Conservation (phyloP, 2,888 invertebrate species). For the Spisula subtruncata region DNA sequence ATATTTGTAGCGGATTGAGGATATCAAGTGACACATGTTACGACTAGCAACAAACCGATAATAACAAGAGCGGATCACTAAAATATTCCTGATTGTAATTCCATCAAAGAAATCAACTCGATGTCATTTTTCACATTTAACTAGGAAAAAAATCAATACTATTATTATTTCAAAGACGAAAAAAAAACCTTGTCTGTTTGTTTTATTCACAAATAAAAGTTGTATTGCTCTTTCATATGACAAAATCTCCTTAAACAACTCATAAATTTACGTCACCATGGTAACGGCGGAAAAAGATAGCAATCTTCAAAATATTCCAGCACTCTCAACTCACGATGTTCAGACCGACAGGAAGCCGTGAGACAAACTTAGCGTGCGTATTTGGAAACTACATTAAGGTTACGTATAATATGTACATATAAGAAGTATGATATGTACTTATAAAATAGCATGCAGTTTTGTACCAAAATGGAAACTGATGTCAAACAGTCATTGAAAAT, state of each 20-base stretch:
- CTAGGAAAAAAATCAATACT: constrained; percentile 19
- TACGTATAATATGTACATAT: background rate
- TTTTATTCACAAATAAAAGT: constrained; percentile 22
- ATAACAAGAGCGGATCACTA: background rate
- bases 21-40: background rate
- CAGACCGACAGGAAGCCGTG: background rate
- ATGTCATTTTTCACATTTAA: background rate
- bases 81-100: background rate
- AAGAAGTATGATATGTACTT: background rate
- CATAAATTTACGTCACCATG: constrained; percentile 41
- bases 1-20: no score
- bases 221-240: constrained; percentile 29
- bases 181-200: constrained; percentile 4
- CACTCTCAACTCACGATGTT: background rate
- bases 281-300: constrained; percentile 10
- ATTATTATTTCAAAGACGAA: constrained; percentile 20
- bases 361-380: background rate
- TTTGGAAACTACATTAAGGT: constrained; percentile 5
- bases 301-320: constrained; percentile 21
- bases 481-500: no score
- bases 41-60: background rate
- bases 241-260: constrained; percentile 30
- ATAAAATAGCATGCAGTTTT: no score
- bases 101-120: constrained; percentile 6
- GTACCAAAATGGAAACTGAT: no score